Conservation (phyloP, 2,888 invertebrate species). For the Tanypteryx hageni region DNA sequence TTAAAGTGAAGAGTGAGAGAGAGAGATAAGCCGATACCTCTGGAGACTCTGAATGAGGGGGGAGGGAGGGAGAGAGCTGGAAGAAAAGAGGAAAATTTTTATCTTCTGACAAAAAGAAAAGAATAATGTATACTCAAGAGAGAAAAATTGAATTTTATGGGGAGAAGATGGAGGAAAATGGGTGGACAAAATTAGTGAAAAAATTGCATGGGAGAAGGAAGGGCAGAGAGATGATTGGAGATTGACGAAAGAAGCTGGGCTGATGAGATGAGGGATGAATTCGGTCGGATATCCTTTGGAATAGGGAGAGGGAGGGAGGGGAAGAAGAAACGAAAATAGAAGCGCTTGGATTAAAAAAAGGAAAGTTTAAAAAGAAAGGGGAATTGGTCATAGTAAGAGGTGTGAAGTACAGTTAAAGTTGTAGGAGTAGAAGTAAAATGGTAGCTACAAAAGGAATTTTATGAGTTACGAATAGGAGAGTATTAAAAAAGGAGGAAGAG, state of each 20-base stretch:
- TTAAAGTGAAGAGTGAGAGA: not conserved
- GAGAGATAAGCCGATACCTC: not conserved
- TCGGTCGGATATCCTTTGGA: not conserved
- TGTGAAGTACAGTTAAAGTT: too few relatives aligned
- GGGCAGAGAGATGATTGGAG: not conserved
- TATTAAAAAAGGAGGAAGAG: too few relatives aligned
- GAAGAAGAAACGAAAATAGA: not conserved
- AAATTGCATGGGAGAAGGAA: too few relatives aligned
- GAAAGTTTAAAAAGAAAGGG: too few relatives aligned
- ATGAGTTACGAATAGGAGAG: too few relatives aligned
- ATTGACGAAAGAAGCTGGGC: not conserved
- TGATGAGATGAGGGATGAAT: not conserved
- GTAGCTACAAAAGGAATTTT: too few relatives aligned
- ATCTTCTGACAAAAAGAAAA: not conserved
- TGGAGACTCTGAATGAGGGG: not conserved
- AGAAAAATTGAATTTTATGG: not conserved
- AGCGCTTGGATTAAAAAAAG: not conserved
- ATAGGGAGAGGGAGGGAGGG: not conserved
- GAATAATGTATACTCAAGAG: not conserved
- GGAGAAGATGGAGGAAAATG: not conserved
- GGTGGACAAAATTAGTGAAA: not conserved
- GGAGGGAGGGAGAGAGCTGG: not conserved
- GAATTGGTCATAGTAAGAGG: too few relatives aligned
- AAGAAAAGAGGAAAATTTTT: not conserved
- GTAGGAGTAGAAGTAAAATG: too few relatives aligned